These are phyloP conservation scores for Cheilosia soror DNA, from an alignment of 2,888 invertebrate species.

Conservation along the genomic window DNA sequence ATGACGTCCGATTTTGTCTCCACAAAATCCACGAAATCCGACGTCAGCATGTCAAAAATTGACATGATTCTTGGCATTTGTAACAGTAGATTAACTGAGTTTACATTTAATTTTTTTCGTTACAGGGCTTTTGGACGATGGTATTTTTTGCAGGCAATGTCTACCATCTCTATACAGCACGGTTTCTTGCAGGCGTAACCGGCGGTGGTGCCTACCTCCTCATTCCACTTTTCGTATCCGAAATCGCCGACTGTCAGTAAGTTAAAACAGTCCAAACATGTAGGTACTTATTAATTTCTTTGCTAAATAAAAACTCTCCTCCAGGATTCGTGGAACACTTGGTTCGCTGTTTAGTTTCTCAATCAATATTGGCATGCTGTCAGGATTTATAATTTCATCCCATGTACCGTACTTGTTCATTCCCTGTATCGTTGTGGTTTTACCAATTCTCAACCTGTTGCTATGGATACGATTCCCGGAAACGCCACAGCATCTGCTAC, in stretches of 20 bases:
- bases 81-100: no score
- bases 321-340: constrained; percentile 81
- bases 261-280: constrained; percentile 37
- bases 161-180: constrained; percentile 80
- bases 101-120: not conserved
- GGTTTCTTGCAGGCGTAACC: constrained; percentile 80
- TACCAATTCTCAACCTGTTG: constrained; percentile 79
- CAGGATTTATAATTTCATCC: constrained; percentile 80
- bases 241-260: constrained; percentile 82
- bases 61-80: no score
- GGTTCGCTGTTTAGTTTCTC: constrained; percentile 80
- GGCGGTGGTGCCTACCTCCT: constrained; percentile 81
- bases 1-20: no score
- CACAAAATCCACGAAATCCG: no score
- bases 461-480: constrained; percentile 79
- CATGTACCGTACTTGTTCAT: constrained; percentile 80
- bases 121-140: constrained; percentile 80
- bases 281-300: no score
- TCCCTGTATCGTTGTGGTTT: constrained; percentile 78
- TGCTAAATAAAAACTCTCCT: not conserved
- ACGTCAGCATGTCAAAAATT: no score
- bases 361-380: constrained; percentile 80
- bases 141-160: constrained; percentile 80
- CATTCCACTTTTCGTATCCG: constrained; percentile 81
- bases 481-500: constrained; percentile 80